These are phyloP conservation scores for Acheta domesticus DNA, from an alignment of 2,888 invertebrate species.

Conservation along the genomic window DNA sequence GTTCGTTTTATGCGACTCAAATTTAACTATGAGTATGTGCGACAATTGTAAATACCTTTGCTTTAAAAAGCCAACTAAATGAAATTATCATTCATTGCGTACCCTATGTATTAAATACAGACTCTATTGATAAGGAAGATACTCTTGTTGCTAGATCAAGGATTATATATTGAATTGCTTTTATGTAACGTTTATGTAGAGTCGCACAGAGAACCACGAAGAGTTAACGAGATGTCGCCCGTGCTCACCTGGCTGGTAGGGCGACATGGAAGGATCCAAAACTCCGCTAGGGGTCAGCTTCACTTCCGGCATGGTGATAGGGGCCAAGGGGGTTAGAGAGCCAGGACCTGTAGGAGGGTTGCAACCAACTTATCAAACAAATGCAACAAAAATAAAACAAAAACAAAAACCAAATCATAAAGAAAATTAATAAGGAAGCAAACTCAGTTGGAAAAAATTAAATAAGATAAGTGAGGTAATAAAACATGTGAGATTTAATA, in stretches of 20 bases:
- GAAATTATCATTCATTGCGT: neutral
- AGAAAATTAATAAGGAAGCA: slow-evolving; percentile 28
- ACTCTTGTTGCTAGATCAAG: neutral
- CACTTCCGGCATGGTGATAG: slow-evolving; percentile 73
- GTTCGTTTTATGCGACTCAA: too few species aligned
- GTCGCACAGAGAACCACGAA: neutral
- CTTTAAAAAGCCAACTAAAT: neutral
- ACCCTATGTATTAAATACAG: neutral
- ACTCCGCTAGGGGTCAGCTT: slow-evolving; percentile 61
- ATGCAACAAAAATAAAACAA: slow-evolving; percentile 30
- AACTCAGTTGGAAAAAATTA: neutral
- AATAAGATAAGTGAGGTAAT: neutral
- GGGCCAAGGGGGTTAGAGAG: slow-evolving; percentile 67
- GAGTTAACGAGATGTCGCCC: neutral
- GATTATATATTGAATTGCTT: too few species aligned
- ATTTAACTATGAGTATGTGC: too few species aligned
- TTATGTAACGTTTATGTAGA: too few species aligned
- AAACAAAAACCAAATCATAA: slow-evolving; percentile 29
- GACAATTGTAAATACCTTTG: too few species aligned
- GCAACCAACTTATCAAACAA: slow-evolving; percentile 27
- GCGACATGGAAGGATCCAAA: slow-evolving; percentile 63
- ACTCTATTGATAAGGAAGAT: neutral
- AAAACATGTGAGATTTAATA: too few species aligned
- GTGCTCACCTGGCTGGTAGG: slow-evolving; percentile 66
- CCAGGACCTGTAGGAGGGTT: slow-evolving; percentile 51